These are phyloP conservation scores for Cyrtorhinus lividipennis DNA, from an alignment of 1,140 invertebrate genomes.

Conservation along the genomic window DNA sequence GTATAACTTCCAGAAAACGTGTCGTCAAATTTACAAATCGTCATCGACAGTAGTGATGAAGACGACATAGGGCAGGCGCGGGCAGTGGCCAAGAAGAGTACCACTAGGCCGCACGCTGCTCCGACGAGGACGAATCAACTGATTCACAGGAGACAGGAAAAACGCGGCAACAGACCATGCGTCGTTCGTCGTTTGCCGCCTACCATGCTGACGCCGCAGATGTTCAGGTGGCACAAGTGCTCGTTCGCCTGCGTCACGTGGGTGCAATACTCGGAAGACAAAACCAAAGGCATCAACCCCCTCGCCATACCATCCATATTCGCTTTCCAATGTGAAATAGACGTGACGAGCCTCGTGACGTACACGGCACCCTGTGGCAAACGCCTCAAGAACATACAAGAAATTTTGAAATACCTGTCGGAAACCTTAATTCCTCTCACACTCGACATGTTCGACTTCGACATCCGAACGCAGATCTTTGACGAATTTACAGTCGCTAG, in stretches of 20 bases:
- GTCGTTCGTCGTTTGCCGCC: neutral
- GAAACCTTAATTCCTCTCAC: constrained; percentile 54
- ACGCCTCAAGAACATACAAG: constrained; percentile 57
- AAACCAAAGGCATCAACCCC: constrained; percentile 60
- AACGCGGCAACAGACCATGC: neutral
- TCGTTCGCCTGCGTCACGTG: constrained; percentile 43
- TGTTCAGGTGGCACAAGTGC: neutral
- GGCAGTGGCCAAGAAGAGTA: neutral
- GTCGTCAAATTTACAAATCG: neutral
- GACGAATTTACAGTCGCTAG: constrained; percentile 55
- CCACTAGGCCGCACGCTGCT: neutral
- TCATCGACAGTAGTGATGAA: neutral
- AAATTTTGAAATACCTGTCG: constrained; percentile 63
- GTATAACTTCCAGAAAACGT: neutral
- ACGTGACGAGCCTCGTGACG: constrained; percentile 35
- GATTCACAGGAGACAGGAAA: neutral
- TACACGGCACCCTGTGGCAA: constrained; percentile 81
- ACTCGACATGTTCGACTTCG: constrained; percentile 83
- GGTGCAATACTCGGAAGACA: constrained; percentile 34
- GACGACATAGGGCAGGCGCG: neutral
- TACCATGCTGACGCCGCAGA: neutral
- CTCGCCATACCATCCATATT: constrained; percentile 68
- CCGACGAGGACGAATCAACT: neutral
- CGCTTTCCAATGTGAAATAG: constrained; percentile 65
- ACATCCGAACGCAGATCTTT: constrained; percentile 58